Percentiles rank a stretch among this genome's conserved stretches.
Evolutionary conservation across 1,140 invertebrate genomes (phyloP).

Genomic region (Caenorhabditis latens): DNA sequence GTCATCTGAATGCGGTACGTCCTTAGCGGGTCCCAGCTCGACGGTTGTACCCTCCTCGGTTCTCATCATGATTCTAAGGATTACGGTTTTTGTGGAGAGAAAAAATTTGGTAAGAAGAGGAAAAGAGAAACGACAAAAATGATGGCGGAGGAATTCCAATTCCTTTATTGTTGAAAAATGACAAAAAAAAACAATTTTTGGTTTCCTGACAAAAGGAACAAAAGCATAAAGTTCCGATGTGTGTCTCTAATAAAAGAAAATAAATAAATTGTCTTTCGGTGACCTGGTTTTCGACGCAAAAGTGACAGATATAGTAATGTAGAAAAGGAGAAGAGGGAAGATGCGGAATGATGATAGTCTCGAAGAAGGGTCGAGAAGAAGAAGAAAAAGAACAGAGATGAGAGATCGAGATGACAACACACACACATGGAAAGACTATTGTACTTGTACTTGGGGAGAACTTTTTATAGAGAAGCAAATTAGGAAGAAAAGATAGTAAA

Average conservation of each 20-base stretch:
- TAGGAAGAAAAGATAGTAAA: background rate
- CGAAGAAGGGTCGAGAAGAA: conserved; percentile 20
- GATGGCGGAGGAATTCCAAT: too few species aligned
- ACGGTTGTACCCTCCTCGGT: conserved; percentile 63
- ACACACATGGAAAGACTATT: conserved; percentile 27
- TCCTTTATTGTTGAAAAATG: too few species aligned
- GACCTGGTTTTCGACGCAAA: conserved; percentile 18
- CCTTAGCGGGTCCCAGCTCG: conserved; percentile 61
- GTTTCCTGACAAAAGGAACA: background rate
- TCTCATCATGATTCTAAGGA: conserved; percentile 56
- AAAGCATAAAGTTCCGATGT: background rate
- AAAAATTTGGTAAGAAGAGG: background rate
- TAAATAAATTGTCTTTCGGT: background rate
- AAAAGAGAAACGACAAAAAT: background rate
- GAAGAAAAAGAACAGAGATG: background rate
- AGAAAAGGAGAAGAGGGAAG: conserved; percentile 6
- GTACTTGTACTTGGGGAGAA: background rate
- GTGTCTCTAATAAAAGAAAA: background rate
- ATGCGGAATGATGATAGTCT: conserved; percentile 11
- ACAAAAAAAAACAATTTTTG: too few species aligned
- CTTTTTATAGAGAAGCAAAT: background rate
- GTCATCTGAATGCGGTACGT: conserved; percentile 30
- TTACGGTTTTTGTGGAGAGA: background rate
- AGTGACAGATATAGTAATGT: conserved; percentile 51
- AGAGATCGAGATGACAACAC: conserved; percentile 14